Conservation (phyloP, 2,113 vertebrate genomes). For the Grantiella picta region DNA sequence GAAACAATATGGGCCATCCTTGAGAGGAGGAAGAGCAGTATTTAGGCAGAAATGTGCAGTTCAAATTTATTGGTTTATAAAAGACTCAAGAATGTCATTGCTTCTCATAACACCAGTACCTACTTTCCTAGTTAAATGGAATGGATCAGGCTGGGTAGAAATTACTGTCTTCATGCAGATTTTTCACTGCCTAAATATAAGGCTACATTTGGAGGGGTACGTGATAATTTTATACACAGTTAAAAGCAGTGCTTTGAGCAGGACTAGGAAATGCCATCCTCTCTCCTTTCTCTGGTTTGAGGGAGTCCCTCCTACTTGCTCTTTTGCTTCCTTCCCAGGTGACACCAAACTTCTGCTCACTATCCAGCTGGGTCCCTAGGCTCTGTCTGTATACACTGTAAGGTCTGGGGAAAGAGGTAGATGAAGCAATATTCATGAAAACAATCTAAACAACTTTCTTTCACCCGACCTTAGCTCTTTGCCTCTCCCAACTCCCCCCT, state of each 20-base stretch:
- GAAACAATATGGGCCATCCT: not conserved
- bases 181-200: not conserved
- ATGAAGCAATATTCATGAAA: not conserved
- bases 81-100: not conserved
- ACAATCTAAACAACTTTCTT: not conserved
- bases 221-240: not conserved
- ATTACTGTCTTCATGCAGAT: not conserved
- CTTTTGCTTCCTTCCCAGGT: not conserved
- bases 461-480: not conserved
- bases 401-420: not conserved
- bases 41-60: not conserved
- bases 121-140: not conserved
- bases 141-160: not conserved
- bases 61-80: not conserved
- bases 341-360: not conserved
- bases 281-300: not conserved
- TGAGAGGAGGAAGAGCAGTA: not conserved
- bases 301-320: not conserved
- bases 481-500: not conserved
- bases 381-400: accelerated
- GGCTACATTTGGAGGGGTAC: not conserved
- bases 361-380: not conserved
- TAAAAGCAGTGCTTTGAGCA: not conserved
- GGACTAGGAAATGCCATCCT: not conserved
- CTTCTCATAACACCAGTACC: not conserved